Percentiles rank a stretch among this genome's conserved stretches.
These are phyloP conservation scores for Drepana arcuata DNA, from an alignment of 1,140 invertebrate genomes.

Conservation along the genomic window DNA sequence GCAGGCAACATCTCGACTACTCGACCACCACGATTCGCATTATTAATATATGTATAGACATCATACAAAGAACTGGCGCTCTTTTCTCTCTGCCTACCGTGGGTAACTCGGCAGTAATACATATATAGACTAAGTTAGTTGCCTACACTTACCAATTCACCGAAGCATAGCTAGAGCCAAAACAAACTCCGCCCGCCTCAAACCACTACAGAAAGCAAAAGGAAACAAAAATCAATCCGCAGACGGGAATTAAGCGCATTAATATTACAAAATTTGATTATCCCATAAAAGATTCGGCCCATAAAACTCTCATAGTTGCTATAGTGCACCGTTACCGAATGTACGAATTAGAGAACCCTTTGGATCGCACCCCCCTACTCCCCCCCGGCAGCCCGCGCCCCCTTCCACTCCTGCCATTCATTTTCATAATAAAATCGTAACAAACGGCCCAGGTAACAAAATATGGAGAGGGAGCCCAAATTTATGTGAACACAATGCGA, in stretches of 20 bases:
- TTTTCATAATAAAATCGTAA: constrained; percentile 71
- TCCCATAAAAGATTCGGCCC: constrained; percentile 66
- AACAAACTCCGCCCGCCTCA: constrained; percentile 8
- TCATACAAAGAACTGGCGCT: too few relatives aligned
- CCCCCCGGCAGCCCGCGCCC: constrained; percentile 11
- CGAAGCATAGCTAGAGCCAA: too few relatives aligned
- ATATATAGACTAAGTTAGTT: too few relatives aligned
- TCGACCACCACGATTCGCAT: too few relatives aligned
- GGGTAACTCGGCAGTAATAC: too few relatives aligned
- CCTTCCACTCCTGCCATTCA: constrained; percentile 47
- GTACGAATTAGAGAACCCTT: constrained; percentile 69
- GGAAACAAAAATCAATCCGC: constrained; percentile 43
- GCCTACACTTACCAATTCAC: too few relatives aligned
- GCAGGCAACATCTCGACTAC: too few relatives aligned
- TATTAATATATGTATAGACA: too few relatives aligned
- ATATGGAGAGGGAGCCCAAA: constrained; percentile 57
- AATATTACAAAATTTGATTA: constrained; percentile 71
- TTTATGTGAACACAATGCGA: constrained; percentile 52
- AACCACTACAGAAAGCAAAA: constrained; percentile 18
- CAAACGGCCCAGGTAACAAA: constrained; percentile 66
- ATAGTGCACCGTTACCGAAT: constrained; percentile 49
- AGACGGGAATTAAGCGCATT: constrained; percentile 52
- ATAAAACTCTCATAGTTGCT: constrained; percentile 66
- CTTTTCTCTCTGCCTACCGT: too few relatives aligned
- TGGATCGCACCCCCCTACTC: constrained; percentile 38